These are phyloP conservation scores for Myiozetetes cayanensis DNA, from an alignment of 2,113 vertebrate genomes.

Conservation along the genomic window DNA sequence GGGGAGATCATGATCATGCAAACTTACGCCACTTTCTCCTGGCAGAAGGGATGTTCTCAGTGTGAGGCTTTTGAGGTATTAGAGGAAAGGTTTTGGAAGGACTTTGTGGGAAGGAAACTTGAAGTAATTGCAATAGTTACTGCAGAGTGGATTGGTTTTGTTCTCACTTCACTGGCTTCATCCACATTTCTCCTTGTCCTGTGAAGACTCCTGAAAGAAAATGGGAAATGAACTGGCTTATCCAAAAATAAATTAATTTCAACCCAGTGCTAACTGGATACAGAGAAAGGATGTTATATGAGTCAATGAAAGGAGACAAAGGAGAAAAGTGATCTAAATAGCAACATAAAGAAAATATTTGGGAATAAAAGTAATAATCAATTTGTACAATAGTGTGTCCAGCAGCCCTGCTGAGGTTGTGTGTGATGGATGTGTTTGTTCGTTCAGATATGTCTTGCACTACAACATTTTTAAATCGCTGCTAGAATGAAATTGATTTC, in stretches of 20 bases:
- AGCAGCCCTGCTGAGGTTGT: background rate
- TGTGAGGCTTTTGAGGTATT: background rate
- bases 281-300: background rate
- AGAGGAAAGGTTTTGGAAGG: background rate
- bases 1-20: background rate
- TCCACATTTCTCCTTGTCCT: background rate
- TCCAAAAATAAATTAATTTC: background rate
- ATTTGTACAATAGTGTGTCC: background rate
- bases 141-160: background rate
- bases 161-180: background rate
- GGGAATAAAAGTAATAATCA: background rate
- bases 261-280: background rate
- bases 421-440: background rate
- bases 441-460: background rate
- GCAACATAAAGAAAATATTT: constrained; percentile 12
- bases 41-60: background rate
- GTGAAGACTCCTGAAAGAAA: background rate
- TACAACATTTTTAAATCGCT: background rate
- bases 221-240: background rate
- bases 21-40: background rate
- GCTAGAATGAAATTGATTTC: constrained; percentile 28
- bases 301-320: background rate
- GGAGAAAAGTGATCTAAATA: background rate
- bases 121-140: background rate
- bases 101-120: background rate